Evolutionary conservation across 1,140 invertebrate species (phyloP).

Genomic region (Drosophila orosa): DNA sequence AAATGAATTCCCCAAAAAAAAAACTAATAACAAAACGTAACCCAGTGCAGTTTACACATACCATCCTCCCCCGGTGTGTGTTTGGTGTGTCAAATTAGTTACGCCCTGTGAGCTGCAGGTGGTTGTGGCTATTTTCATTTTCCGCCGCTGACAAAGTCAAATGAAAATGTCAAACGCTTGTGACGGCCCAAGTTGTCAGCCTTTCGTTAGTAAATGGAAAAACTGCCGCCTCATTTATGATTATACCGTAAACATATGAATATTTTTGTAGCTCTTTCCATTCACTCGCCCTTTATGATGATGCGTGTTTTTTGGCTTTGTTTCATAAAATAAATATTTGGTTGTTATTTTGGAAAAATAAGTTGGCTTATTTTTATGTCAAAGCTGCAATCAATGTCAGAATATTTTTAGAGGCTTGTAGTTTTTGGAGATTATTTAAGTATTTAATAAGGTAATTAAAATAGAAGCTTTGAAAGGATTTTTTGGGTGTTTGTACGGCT

Average conservation of each 20-base stretch:
- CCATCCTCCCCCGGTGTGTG: conserved; percentile 1
- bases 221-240: conserved; percentile 50
- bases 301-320: conserved; percentile 4
- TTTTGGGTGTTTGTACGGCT: too few relatives aligned
- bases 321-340: conserved; percentile 1
- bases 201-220: conserved; percentile 31
- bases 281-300: neutral
- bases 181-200: conserved; percentile 50
- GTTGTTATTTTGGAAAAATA: conserved; percentile 4
- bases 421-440: neutral
- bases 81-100: conserved; percentile 71
- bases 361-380: conserved; percentile 9
- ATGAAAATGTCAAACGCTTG: conserved; percentile 59
- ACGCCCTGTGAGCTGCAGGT: conserved; percentile 64
- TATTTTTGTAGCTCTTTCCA: conserved; percentile 4
- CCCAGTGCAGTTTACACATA: conserved; percentile 25
- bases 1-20: neutral
- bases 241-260: conserved; percentile 13
- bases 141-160: conserved; percentile 41
- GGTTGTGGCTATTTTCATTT: conserved; percentile 51
- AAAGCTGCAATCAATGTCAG: conserved; percentile 2
- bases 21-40: conserved; percentile 8
- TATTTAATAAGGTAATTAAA: neutral
- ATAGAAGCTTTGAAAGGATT: too few relatives aligned
- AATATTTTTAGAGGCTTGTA: neutral